Conservation (phyloP, 2,888 invertebrate species). For the Ophion obscuratus region DNA sequence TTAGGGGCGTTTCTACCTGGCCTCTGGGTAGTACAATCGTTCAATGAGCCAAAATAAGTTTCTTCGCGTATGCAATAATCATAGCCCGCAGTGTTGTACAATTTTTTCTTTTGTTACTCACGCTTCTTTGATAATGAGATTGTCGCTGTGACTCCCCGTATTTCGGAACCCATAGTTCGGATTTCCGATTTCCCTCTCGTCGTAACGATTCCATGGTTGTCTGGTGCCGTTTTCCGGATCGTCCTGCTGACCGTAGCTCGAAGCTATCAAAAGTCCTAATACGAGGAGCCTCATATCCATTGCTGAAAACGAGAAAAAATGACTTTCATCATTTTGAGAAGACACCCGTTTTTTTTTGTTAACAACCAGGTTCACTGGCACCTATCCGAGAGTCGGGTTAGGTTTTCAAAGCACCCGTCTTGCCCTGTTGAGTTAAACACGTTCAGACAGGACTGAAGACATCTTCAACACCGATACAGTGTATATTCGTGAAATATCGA, state of each 20-base stretch:
- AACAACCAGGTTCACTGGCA: background rate
- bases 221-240: constrained; percentile 73
- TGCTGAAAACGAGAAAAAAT: constrained; percentile 21
- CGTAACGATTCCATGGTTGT: constrained; percentile 74
- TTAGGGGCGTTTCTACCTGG: no score
- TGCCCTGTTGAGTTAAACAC: no score
- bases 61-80: background rate
- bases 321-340: background rate
- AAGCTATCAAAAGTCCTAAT: constrained; percentile 71
- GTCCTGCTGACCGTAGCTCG: constrained; percentile 72
- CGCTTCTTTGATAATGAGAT: constrained; percentile 80
- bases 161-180: constrained; percentile 63
- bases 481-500: no score
- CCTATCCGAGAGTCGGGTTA: no score
- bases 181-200: constrained; percentile 67
- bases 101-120: constrained; percentile 69
- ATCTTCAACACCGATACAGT: no score
- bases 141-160: constrained; percentile 68
- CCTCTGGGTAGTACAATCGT: no score
- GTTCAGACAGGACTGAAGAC: no score
- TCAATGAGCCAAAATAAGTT: background rate
- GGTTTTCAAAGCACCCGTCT: no score
- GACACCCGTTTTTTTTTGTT: background rate
- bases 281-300: constrained; percentile 75
- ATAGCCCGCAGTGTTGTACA: background rate